Conservation (phyloP, 2,113 vertebrate genomes). For the Oncorhynchus mykiss region DNA sequence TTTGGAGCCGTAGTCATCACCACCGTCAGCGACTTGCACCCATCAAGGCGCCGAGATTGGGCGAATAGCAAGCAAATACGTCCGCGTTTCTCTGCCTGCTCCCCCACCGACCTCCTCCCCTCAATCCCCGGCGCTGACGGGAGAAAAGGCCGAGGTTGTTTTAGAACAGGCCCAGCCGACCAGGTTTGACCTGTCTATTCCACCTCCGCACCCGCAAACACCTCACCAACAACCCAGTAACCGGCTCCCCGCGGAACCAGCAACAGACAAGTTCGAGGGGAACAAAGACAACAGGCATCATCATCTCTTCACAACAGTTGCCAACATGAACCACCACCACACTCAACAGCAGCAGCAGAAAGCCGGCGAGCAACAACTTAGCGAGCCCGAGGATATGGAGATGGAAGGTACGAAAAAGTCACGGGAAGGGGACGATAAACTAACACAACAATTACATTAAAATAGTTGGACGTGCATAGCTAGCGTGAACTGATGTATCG, state of each 20-base stretch:
- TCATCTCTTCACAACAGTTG: slow-evolving; percentile 58
- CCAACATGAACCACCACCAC: slow-evolving; percentile 91
- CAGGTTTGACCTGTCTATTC: slow-evolving; percentile 78
- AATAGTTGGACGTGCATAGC: too few relatives aligned
- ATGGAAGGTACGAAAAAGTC: slow-evolving; percentile 87
- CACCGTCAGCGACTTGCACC: slow-evolving; percentile 68
- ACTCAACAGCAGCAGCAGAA: slow-evolving; percentile 89
- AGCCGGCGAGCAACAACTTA: slow-evolving; percentile 98
- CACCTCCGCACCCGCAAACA: slow-evolving; percentile 75
- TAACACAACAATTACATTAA: too few relatives aligned
- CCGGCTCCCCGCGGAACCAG: slow-evolving; percentile 72
- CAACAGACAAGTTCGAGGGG: slow-evolving; percentile 75
- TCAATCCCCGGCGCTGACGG: slow-evolving; percentile 82
- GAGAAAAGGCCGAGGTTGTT: slow-evolving; percentile 85
- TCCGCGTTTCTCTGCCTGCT: slow-evolving; percentile 96
- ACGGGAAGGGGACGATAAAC: neutral
- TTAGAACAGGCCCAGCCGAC: slow-evolving; percentile 85
- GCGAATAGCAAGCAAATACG: slow-evolving; percentile 99
- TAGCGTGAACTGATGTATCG: slow-evolving; percentile 2
- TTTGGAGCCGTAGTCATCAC: slow-evolving; percentile 54
- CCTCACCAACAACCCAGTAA: slow-evolving; percentile 71
- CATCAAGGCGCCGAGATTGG: slow-evolving; percentile 93
- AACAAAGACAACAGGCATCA: slow-evolving; percentile 67
- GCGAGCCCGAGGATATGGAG: slow-evolving; percentile 98
- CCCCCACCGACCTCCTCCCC: slow-evolving; percentile 85